Base-by-base conservation (phyloP, 2,888 invertebrate genomes). In the Chrysotoxum bicinctum region DNA sequence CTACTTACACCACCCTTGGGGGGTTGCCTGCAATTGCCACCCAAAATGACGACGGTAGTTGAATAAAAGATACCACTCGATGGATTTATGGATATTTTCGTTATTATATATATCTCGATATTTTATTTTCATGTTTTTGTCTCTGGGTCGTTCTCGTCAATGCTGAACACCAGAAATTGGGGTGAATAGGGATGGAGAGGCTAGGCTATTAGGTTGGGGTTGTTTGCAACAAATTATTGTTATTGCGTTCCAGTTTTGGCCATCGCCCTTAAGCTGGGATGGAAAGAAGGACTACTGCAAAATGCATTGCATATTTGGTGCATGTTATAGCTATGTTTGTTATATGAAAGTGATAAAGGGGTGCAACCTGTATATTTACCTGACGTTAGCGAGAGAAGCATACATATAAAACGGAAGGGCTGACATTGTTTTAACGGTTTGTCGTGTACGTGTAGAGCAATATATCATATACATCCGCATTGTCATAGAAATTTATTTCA, bases 401-500 rank as follows among this genome's bases (percentile, higher is more conserved):
- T 19, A 19, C 14, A 35, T 50, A 48, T 32, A 64, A 43, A 66
- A 66, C 48, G 48, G 50, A 23, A 66, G 66, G 66, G 19, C 35
- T 52, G 37, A 50, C 69, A 69, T 52, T 52, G 69, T 52, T 69
- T 68, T 19, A 56, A 56, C 45, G 14, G 37, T 81, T 62, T 62
- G 54, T 74, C 66, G 60, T 80, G 43, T 75, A 43, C 52, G 70
- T 54, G 30, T 37, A 26, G 60, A 52, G 68, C 19, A 85, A 85
- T 85, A 77, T 80, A 85, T 85, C 85, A 85, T 85, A 85, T 56
- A 81, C 80, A 85, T 85, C 85, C 85, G 85, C 85, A 80, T 81
- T 85, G 85, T 85, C 85, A 85, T 77, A 85, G 80, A 81, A 85
- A 85, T 85, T 85, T 85, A 85, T 85, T 69, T 85, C 76, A 80